Base-by-base conservation (phyloP, 2,797 vertebrate genomes). In the Eptatretus atami region DNA sequence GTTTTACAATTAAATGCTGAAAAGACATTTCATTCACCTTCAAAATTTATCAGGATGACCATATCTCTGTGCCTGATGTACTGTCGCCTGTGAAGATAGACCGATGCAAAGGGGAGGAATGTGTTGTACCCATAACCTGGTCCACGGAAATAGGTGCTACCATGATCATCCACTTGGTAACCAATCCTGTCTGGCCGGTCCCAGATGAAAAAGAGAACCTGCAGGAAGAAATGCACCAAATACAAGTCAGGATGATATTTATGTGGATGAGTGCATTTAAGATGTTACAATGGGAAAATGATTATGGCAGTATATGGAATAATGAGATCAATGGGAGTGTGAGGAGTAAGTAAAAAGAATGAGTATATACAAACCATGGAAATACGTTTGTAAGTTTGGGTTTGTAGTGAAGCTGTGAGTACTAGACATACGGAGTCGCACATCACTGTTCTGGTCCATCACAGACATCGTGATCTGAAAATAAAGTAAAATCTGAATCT, bases 11-110 rank as follows among this genome's bases (percentile, higher is more conserved):
- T n/a, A n/a, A n/a, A n/a, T n/a, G n/a, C n/a, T n/a, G n/a, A n/a
- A n/a, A 4, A 44, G 31, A 44, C 31, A 3, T 44, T 44, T 44
- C 9, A 61, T 10, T 61, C 57, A 12, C 84, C 83, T 52, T 80
- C 67, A 69, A 86, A 85, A 69, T 87, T 75, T 63, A 74, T 68
- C 63, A 85, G 78, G 69, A 90, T 74, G 67, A 87, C 82, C 63
- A 90, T 76, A 69, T 85, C 77, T 24, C 83, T 78, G 1, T 84
- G 83, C 72, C 84, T 88, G 63, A 85, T 70, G 68, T 82, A 90
- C 68, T 65, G 80, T 63, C 76, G 78, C 6, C 71, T 69, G 11
- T 44, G 72, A 66, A 88, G 68, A 69, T 81, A 73, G 44, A 72
- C 72, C n/a, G n/a, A 66, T 88, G 80, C n/a, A n/a, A n/a, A n/a